Conservation (phyloP, 30 jellyfish, hydroid and myxozoan genomes). For the Clytia hemisphaerica region DNA sequence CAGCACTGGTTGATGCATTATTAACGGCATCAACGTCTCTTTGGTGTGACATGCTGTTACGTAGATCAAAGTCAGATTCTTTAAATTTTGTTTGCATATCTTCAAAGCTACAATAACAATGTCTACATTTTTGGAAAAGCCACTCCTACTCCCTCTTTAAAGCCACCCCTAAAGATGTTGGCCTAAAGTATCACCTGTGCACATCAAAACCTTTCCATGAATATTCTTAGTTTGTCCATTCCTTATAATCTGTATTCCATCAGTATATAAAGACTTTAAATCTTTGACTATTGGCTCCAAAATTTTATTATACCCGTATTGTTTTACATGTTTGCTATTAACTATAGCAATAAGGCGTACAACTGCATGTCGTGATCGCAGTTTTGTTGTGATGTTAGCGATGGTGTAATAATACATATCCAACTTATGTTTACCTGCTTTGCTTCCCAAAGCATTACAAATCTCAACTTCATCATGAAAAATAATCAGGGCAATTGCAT, state of each 20-base stretch:
- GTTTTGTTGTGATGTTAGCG: slow-evolving; percentile 10
- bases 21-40: background rate
- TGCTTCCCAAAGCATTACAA: slow-evolving; percentile 22
- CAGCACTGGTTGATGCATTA: background rate
- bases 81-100: slow-evolving; percentile 8
- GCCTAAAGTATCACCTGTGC: slow-evolving; percentile 32
- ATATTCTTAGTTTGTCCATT: background rate
- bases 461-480: slow-evolving; percentile 20
- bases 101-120: slow-evolving; percentile 9
- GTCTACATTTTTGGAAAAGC: slow-evolving; percentile 31
- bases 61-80: background rate
- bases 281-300: slow-evolving; percentile 11
- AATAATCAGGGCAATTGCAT: slow-evolving; percentile 6
- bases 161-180: slow-evolving; percentile 31
- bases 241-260: background rate
- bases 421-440: slow-evolving; percentile 27
- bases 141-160: slow-evolving; percentile 26
- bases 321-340: slow-evolving; percentile 1
- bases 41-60: background rate
- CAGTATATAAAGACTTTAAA: background rate
- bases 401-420: slow-evolving; percentile 26
- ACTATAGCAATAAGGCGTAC: slow-evolving; percentile 26
- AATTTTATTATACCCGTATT: slow-evolving; percentile 14
- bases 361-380: slow-evolving; percentile 10
- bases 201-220: slow-evolving; percentile 18